These are phyloP conservation scores for Laterallus jamaicensis DNA, from an alignment of 2,113 vertebrate species.

Conservation along the genomic window DNA sequence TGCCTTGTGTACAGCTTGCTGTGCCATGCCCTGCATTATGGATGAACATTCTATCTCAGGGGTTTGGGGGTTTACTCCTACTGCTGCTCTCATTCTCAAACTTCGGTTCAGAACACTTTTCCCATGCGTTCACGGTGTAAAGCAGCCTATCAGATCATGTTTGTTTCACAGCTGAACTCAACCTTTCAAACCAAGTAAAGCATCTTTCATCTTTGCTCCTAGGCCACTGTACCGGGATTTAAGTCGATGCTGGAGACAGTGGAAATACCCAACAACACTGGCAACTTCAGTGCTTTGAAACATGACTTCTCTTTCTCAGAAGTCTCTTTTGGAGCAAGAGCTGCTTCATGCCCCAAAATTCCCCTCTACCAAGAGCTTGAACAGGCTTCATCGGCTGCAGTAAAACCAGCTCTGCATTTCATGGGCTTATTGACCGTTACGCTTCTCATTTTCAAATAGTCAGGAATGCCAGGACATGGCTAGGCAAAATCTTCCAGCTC, in stretches of 20 bases:
- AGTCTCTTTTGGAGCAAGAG: background rate
- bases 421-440: constrained; percentile 20
- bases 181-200: background rate
- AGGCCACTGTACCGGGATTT: constrained; percentile 74
- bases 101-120: background rate
- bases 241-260: constrained; percentile 62
- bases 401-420: constrained; percentile 44
- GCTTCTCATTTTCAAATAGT: constrained; percentile 41
- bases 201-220: constrained; percentile 41
- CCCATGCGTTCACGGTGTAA: rapidly evolving
- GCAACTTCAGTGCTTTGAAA: constrained; percentile 72
- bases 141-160: too few species aligned
- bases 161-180: background rate
- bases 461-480: background rate
- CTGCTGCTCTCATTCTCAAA: background rate
- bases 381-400: constrained; percentile 55
- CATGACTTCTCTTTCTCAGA: constrained; percentile 70
- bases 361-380: constrained; percentile 48
- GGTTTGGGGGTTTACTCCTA: background rate
- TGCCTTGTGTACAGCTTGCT: background rate
- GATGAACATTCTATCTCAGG: background rate
- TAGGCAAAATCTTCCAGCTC: background rate
- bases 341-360: constrained; percentile 42
- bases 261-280: constrained; percentile 51
- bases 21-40: rapidly evolving